phyloP scores from a whole-genome alignment of 2,113 vertebrate genomes.

The Chaetorhynchus papuensis region DNA sequence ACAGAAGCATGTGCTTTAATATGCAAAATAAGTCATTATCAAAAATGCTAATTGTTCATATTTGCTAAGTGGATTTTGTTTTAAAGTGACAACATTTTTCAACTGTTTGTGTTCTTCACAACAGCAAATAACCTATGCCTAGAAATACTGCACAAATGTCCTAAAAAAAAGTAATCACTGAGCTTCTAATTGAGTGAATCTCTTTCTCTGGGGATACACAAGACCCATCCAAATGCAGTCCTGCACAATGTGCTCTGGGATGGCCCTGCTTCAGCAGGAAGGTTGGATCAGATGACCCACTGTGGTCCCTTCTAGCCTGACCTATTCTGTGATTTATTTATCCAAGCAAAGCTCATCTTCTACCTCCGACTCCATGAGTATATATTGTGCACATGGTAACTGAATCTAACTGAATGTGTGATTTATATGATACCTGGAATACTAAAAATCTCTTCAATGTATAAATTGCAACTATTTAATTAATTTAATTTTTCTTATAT shows the following conservation, averaged over 20 bases:
- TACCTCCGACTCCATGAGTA: background rate
- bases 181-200: background rate
- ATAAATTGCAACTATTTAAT: background rate
- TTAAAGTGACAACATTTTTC: background rate
- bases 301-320: background rate
- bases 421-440: background rate
- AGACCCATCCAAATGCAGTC: rapidly evolving
- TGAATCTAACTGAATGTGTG: background rate
- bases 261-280: background rate
- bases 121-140: background rate
- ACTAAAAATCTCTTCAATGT: background rate
- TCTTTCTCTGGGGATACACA: background rate
- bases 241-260: background rate
- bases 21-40: background rate
- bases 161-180: background rate
- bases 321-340: background rate
- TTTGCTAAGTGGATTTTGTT: background rate
- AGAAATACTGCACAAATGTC: background rate
- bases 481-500: background rate
- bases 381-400: background rate
- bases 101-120: background rate
- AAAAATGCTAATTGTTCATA: background rate
- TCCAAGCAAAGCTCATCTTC: background rate
- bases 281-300: rapidly evolving
- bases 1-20: background rate